A percentile compares a stretch with the other conserved stretches of the same genome.
Conservation (phyloP, 2,113 vertebrate genomes). For the Tretioscincus oriximinensis region DNA sequence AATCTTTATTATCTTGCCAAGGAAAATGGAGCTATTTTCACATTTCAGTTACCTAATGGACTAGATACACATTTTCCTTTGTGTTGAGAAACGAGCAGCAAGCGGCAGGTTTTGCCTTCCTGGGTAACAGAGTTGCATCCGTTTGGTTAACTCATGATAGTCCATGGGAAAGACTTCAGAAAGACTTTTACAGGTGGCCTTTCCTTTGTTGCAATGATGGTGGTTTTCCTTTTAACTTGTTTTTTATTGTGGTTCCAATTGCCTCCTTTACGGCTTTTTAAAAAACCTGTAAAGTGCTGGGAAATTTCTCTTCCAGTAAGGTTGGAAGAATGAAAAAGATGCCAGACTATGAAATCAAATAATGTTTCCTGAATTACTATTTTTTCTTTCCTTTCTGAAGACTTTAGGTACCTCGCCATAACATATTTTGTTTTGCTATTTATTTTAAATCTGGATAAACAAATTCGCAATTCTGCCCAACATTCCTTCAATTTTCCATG, state of each 20-base stretch:
- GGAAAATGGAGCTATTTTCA: slow-evolving; percentile 69
- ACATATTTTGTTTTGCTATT: too few relatives aligned
- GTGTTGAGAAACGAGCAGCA: slow-evolving; percentile 62
- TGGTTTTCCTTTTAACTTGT: not conserved
- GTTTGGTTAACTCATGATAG: slow-evolving; percentile 38
- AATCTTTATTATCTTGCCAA: slow-evolving; percentile 62
- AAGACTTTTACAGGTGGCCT: not conserved
- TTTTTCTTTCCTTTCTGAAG: not conserved
- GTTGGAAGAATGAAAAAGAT: too few relatives aligned
- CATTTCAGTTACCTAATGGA: slow-evolving; percentile 69
- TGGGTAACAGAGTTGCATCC: slow-evolving; percentile 51
- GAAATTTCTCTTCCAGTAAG: too few relatives aligned
- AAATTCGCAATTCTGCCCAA: too few relatives aligned
- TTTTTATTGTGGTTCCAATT: too few relatives aligned
- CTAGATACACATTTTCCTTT: slow-evolving; percentile 64
- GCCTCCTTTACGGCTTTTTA: too few relatives aligned
- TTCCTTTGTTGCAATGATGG: not conserved
- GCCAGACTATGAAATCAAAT: too few relatives aligned
- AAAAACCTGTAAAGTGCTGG: too few relatives aligned
- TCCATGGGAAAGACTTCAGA: slow-evolving; percentile 3
- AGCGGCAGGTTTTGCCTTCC: slow-evolving; percentile 49
- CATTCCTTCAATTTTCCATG: too few relatives aligned
- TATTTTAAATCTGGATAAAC: too few relatives aligned
- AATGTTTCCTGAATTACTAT: not conserved
- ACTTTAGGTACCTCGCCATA: not conserved